These are phyloP conservation scores for Uloborus plumipes DNA, from an alignment of 2,888 invertebrate genomes.

Conservation along the genomic window DNA sequence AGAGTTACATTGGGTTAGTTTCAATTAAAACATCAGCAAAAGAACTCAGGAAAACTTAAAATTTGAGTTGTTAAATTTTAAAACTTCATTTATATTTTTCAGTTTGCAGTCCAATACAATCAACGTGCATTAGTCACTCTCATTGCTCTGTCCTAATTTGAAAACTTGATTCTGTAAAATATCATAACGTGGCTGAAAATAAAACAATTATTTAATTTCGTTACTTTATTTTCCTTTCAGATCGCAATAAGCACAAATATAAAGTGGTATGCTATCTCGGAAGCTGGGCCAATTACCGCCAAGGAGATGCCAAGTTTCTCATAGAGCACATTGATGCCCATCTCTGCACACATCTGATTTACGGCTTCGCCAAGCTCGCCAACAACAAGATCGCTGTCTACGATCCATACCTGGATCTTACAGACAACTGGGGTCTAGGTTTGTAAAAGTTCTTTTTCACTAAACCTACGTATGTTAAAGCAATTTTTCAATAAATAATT, in stretches of 20 bases:
- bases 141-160: too few species aligned
- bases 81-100: too few species aligned
- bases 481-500: too few species aligned
- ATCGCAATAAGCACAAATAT: constrained; percentile 57
- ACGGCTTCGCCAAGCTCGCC: constrained; percentile 59
- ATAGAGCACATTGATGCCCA: constrained; percentile 65
- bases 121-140: too few species aligned
- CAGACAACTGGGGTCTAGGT: constrained; percentile 64
- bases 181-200: background rate
- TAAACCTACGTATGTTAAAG: too few species aligned
- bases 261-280: constrained; percentile 84
- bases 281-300: constrained; percentile 83
- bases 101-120: too few species aligned
- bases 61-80: too few species aligned
- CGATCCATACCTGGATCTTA: constrained; percentile 62
- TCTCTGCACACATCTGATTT: constrained; percentile 61
- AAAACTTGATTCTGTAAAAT: background rate
- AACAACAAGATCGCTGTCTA: constrained; percentile 56
- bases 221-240: constrained; percentile 17
- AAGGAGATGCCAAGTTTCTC: constrained; percentile 54
- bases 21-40: too few species aligned
- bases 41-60: too few species aligned
- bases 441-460: background rate
- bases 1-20: too few species aligned
- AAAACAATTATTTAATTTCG: background rate